phyloP scores from a whole-genome alignment of 2,113 vertebrate genomes.

The Trematomus loennbergii region DNA sequence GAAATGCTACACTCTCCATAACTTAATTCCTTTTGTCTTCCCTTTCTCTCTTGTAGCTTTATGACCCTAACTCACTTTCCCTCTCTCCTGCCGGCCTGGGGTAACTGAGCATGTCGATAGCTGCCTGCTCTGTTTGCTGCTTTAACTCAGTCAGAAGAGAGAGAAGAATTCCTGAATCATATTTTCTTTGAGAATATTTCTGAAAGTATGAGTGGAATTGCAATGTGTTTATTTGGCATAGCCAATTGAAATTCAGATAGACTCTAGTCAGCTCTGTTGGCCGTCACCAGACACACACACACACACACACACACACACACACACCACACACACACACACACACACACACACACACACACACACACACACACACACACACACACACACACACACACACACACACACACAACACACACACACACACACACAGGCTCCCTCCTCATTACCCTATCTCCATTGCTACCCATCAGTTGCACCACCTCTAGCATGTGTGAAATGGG shows the following conservation, averaged over 20 bases:
- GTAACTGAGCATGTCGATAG: slow-evolving; percentile 56
- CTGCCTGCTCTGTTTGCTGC: slow-evolving; percentile 46
- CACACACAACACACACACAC: slow-evolving; percentile 17
- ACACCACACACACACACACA: not conserved
- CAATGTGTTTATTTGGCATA: slow-evolving; percentile 47
- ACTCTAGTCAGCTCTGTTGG: slow-evolving; percentile 42
- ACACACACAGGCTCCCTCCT: slow-evolving; percentile 38
- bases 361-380: slow-evolving; percentile 15
- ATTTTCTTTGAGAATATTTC: slow-evolving; percentile 56
- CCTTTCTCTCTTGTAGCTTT: slow-evolving; percentile 14
- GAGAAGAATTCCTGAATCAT: slow-evolving; percentile 27
- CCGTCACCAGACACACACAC: not conserved
- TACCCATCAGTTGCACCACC: slow-evolving; percentile 64
- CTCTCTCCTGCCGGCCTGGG: slow-evolving; percentile 29
- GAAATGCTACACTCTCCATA: slow-evolving; percentile 23
- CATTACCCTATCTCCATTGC: slow-evolving; percentile 66
- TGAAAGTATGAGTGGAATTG: slow-evolving; percentile 61
- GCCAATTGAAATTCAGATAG: slow-evolving; percentile 63
- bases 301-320: slow-evolving; percentile 14
- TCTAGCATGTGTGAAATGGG: slow-evolving; percentile 76
- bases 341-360: slow-evolving; percentile 4
- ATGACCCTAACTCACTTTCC: slow-evolving; percentile 27
- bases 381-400: slow-evolving; percentile 14
- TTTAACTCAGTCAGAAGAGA: slow-evolving; percentile 23
- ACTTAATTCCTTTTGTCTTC: not conserved